Base-by-base conservation (phyloP, 2,888 invertebrate genomes). In the Scaptodrosophila latifasciaeformis region DNA sequence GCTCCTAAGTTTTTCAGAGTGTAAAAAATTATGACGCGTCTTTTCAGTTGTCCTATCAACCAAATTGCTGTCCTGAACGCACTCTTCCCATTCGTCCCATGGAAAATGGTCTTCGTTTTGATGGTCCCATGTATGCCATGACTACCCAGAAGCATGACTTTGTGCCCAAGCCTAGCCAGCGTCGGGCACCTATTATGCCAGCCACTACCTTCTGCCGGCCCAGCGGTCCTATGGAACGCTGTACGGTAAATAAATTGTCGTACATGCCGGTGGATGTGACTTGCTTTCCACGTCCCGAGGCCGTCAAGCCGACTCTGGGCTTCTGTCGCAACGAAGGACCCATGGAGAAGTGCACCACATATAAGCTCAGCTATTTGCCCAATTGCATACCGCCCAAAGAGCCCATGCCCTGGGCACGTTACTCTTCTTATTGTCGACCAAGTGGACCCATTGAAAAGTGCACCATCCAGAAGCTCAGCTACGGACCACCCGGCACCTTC, bases 131-230 rank as follows among this genome's bases (percentile, higher is more conserved):
- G 88, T 91, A 92, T 85, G 90, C 90, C 62, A 85, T 91, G 57
- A 93, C 93, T 1, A 93, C 92, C 0, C 90, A 92, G 65, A 91
- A 92, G 34, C 92, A 92, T 81, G 92, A 93, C 86, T 93, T 88
- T 76, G 90, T 91, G 24, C 89, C 90, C 0, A 92, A 91, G 71
- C 90, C 90, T 0, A 87, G 87, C 57, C 88, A 70, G 15, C 79
- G 75, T 1, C 80, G 84, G 10, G 49, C 56, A 2, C 82, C 81
- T 1, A 82, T 85, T 10, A 58, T 80, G 45, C 85, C 82, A 0
- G 43, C 55, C 0, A 68, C 79, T 1, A 67, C 80, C 5, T 83
- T 86, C 37, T 66, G 66, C 12, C 82, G 82, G 7, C 69, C 84
- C 10, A 67, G 59, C 13, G 81, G 70, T 1, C 68, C 70, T 30